Conservation (phyloP, 1,140 invertebrate genomes). For the Euwallacea fornicatus region DNA sequence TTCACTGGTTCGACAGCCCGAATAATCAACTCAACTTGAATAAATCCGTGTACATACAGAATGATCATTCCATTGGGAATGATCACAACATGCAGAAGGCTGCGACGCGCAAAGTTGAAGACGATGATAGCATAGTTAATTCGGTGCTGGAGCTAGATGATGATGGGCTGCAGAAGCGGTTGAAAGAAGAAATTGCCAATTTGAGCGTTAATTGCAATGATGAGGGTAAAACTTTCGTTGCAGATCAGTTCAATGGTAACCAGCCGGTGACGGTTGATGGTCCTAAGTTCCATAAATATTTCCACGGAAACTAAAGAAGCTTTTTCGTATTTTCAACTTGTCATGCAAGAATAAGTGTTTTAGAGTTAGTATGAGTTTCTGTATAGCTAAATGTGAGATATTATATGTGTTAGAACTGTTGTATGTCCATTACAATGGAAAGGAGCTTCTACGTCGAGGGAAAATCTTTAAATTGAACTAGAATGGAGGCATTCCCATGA, state of each 20-base stretch:
- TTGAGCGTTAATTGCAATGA: constrained; percentile 32
- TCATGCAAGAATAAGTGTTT: not conserved
- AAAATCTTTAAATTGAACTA: too few species aligned
- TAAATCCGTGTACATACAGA: constrained; percentile 48
- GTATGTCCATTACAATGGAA: too few species aligned
- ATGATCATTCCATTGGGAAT: constrained; percentile 37
- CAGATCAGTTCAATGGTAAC: constrained; percentile 22
- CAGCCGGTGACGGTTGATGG: constrained; percentile 33
- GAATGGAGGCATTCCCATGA: too few species aligned
- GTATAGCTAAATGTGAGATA: too few species aligned
- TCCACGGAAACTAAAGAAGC: constrained; percentile 20
- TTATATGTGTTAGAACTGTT: too few species aligned
- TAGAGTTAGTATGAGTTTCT: too few species aligned
- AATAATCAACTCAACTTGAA: constrained; percentile 49
- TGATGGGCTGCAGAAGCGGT: constrained; percentile 44
- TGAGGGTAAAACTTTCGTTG: constrained; percentile 35
- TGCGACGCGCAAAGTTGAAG: constrained; percentile 18
- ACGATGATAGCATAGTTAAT: constrained; percentile 17
- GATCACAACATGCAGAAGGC: constrained; percentile 41
- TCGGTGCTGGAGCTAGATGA: constrained; percentile 35
- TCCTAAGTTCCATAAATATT: constrained; percentile 47
- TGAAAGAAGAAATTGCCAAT: constrained; percentile 49
- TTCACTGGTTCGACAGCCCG: constrained; percentile 47
- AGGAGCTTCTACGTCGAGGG: too few species aligned
- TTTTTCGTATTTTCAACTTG: not conserved